Percentiles rank a stretch among this genome's conserved stretches.
Conservation (phyloP, 2,797 vertebrate genomes). For the Xenops minutus region DNA sequence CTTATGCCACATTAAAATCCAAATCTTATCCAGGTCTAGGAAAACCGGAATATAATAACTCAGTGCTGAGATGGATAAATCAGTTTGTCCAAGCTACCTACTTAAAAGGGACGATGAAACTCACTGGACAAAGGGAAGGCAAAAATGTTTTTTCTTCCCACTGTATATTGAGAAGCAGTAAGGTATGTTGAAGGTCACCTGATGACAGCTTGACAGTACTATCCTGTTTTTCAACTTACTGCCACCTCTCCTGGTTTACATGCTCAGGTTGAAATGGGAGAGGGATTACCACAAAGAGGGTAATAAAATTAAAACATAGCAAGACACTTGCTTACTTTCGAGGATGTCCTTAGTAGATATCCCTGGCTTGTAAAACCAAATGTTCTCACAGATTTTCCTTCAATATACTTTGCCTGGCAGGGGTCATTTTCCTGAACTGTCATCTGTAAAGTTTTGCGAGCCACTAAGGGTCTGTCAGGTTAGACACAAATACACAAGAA, state of each 20-base stretch:
- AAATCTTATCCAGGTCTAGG: background rate
- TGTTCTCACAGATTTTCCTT: background rate
- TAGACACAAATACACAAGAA: background rate
- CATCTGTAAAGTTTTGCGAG: constrained; percentile 1
- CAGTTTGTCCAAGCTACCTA: background rate
- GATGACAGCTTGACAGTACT: background rate
- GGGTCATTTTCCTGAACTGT: background rate
- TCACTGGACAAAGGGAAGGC: background rate
- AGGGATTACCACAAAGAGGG: background rate
- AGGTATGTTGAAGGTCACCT: background rate
- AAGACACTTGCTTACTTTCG: background rate
- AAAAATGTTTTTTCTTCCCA: background rate
- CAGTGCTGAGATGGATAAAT: background rate
- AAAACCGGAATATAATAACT: background rate
- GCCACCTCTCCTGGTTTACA: background rate
- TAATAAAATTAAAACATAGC: background rate
- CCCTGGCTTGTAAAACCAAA: background rate
- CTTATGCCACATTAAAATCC: background rate
- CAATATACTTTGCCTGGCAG: background rate
- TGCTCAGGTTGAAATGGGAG: background rate
- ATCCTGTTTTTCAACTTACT: background rate
- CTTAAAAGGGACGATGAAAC: background rate
- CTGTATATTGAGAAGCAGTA: background rate
- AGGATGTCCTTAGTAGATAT: background rate
- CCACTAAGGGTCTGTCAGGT: background rate